Evolutionary conservation across 2,888 invertebrate species (phyloP).

Genomic region (Oxytorus armatus): DNA sequence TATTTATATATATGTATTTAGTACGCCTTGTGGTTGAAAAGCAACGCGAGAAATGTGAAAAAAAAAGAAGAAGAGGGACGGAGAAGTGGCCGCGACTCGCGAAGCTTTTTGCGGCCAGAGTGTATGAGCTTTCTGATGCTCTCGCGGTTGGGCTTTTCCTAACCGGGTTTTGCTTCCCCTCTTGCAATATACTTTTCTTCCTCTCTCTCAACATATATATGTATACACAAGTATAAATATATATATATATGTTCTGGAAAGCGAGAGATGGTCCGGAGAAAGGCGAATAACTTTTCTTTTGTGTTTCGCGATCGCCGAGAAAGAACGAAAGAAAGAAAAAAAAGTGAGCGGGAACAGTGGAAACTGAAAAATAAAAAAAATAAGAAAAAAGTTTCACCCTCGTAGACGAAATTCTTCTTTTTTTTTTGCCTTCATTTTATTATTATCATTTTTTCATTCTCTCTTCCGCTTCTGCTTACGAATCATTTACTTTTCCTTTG

Average conservation of each 20-base stretch:
- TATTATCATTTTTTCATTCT: slow-evolving; percentile 16
- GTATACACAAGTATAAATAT: background rate
- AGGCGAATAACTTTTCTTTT: slow-evolving; percentile 53
- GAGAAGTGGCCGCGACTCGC: slow-evolving; percentile 18
- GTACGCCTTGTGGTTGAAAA: slow-evolving; percentile 14
- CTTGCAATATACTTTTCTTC: slow-evolving; percentile 15
- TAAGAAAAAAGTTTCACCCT: slow-evolving; percentile 6
- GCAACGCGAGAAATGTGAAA: slow-evolving; percentile 10
- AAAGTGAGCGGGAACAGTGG: background rate
- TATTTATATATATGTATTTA: background rate
- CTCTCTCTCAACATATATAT: background rate
- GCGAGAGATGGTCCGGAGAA: slow-evolving; percentile 24
- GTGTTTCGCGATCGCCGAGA: slow-evolving; percentile 37
- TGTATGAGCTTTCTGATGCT: slow-evolving; percentile 13
- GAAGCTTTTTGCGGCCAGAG: slow-evolving; percentile 36
- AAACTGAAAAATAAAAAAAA: slow-evolving; percentile 16
- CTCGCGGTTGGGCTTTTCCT: slow-evolving; percentile 30
- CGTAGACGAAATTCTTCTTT: slow-evolving; percentile 22
- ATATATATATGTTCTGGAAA: slow-evolving; percentile 1
- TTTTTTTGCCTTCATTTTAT: slow-evolving; percentile 22
- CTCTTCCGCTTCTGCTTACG: slow-evolving; percentile 26
- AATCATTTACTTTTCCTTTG: slow-evolving; percentile 59
- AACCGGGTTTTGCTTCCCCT: slow-evolving; percentile 41
- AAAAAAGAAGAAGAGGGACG: background rate
- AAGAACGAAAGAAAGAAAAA: slow-evolving; percentile 9